Conservation (phyloP, 92 coral and sea anemone genomes). For the Actinostola sp. region DNA sequence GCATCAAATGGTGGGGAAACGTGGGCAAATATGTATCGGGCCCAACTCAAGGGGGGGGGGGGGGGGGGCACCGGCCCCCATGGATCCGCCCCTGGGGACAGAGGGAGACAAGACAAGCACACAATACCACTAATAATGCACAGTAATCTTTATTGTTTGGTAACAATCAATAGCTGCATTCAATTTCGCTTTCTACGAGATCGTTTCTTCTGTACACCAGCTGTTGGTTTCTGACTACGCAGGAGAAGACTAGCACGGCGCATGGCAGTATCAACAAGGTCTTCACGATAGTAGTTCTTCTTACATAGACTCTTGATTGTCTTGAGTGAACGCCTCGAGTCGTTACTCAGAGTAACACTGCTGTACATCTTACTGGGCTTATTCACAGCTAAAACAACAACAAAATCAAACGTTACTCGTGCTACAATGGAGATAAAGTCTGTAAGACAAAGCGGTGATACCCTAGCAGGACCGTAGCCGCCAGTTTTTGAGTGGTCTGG, state of each 20-base stretch:
- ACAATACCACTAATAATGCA: neutral
- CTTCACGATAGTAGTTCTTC: constrained; percentile 83
- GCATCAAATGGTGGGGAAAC: too few species aligned
- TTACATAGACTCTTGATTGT: constrained; percentile 77
- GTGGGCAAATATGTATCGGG: too few species aligned
- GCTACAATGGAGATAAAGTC: neutral
- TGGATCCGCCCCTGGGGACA: too few species aligned
- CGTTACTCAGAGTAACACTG: constrained; percentile 67
- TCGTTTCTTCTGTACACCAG: constrained; percentile 94
- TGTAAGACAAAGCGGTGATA: too few species aligned
- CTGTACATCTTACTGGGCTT: constrained; percentile 71
- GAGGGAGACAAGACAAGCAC: too few species aligned
- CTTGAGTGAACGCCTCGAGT: constrained; percentile 83
- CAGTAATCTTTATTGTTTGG: constrained; percentile 15
- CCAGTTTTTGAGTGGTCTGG: too few species aligned
- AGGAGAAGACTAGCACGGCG: constrained; percentile 89
- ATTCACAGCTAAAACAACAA: constrained; percentile 66
- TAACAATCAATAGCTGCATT: constrained; percentile 22
- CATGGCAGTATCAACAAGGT: constrained; percentile 86
- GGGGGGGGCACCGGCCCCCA: too few species aligned
- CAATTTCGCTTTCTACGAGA: constrained; percentile 94
- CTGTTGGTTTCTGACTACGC: constrained; percentile 91
- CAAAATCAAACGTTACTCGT: neutral
- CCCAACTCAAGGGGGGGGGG: too few species aligned
- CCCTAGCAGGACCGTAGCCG: too few species aligned